Conservation (phyloP, 2,113 vertebrate genomes). For the Tyrannus savana region DNA sequence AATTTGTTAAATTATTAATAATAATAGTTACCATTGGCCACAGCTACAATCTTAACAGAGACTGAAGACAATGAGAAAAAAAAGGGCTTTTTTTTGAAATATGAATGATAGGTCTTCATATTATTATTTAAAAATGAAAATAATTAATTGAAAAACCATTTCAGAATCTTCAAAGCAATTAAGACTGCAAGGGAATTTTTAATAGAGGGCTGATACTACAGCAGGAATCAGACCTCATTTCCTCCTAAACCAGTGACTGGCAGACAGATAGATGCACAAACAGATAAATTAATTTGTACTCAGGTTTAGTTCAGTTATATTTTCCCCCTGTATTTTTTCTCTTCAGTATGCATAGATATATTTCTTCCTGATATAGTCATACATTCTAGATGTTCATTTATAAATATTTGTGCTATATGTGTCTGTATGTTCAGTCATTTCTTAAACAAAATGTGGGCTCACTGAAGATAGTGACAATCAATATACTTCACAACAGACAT, state of each 20-base stretch:
- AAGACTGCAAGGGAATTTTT: not conserved
- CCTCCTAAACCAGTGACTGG: not conserved
- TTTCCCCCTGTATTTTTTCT: not conserved
- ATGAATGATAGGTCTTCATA: not conserved
- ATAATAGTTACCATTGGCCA: not conserved
- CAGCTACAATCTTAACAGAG: not conserved
- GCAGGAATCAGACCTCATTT: not conserved
- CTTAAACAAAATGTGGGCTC: not conserved
- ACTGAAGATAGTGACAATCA: not conserved
- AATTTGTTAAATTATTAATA: not conserved
- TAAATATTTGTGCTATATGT: not conserved
- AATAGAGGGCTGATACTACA: not conserved
- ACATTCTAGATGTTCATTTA: not conserved
- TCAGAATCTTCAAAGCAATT: not conserved
- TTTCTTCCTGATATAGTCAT: not conserved
- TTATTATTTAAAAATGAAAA: not conserved
- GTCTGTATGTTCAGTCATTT: not conserved
- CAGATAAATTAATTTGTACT: not conserved
- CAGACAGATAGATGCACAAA: not conserved
- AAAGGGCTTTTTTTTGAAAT: not conserved
- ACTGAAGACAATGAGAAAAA: not conserved
- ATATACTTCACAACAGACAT: not conserved
- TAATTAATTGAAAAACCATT: not conserved
- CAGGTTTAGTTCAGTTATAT: not conserved
- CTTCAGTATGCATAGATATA: fast-evolving